Percentiles rank a stretch among this genome's conserved stretches.
Conservation (phyloP, 2,797 vertebrate genomes). For the Lacerta viridis region DNA sequence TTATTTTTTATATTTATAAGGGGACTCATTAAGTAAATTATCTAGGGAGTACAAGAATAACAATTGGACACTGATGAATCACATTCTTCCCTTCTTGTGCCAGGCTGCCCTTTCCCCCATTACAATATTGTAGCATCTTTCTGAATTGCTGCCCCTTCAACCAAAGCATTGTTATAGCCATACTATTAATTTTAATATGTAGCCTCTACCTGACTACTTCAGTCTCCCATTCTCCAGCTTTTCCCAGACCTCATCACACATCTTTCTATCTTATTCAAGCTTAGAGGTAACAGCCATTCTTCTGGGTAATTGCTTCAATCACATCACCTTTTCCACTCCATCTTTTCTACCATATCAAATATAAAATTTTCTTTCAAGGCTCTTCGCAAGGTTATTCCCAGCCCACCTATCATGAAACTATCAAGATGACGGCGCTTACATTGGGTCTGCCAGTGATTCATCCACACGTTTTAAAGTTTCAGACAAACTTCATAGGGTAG, state of each 20-base stretch:
- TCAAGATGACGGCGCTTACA: conserved; percentile 10
- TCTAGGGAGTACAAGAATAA: not conserved
- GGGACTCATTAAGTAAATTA: no score
- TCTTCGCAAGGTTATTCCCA: conserved; percentile 17
- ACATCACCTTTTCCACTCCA: conserved; percentile 33
- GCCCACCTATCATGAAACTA: conserved; percentile 9
- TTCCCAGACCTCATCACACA: conserved; percentile 18
- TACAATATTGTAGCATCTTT: conserved; percentile 3
- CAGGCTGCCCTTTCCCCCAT: not conserved
- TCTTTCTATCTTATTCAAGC: conserved; percentile 18
- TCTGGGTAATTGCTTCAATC: conserved; percentile 27
- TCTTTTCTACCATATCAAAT: conserved; percentile 19
- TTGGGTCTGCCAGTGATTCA: conserved; percentile 9
- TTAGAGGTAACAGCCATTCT: conserved; percentile 18
- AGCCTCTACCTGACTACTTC: not conserved
- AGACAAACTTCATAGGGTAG: not conserved
- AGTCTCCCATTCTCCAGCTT: not conserved
- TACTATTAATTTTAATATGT: conserved; percentile 20
- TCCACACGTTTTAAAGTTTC: not conserved
- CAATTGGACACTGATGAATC: not conserved
- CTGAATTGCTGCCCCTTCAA: conserved; percentile 1
- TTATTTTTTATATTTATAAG: no score
- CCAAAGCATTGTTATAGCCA: not conserved
- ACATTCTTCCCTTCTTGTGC: not conserved
- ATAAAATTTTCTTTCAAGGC: conserved; percentile 21